phyloP scores from a whole-genome alignment of 2,797 vertebrate genomes.

The Rhinatrema bivittatum region DNA sequence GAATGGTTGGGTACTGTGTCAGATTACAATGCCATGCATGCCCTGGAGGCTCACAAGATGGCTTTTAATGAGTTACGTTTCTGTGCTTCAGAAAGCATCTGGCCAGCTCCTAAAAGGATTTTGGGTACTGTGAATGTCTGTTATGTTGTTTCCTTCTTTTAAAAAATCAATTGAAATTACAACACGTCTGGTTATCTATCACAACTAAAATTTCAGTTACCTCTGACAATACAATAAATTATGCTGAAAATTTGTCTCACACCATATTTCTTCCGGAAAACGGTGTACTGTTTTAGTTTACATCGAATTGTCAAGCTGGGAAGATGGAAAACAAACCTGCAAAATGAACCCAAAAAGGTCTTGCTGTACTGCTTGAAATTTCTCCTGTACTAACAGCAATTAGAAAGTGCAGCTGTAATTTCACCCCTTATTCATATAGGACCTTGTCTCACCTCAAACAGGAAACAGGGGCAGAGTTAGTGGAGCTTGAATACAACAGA shows the following conservation, averaged over 20 bases:
- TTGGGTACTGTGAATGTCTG: conserved; percentile 17
- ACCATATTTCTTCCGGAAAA: background rate
- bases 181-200: conserved; percentile 25
- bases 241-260: conserved; percentile 12
- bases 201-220: too few species aligned
- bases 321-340: background rate
- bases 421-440: conserved; percentile 47
- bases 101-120: background rate
- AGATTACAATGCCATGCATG: conserved; percentile 27
- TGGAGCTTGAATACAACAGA: conserved; percentile 53
- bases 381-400: conserved; percentile 50
- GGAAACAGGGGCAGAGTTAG: conserved; percentile 57
- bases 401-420: conserved; percentile 60
- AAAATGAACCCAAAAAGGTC: conserved; percentile 20
- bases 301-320: background rate
- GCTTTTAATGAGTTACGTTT: conserved; percentile 8
- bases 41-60: conserved; percentile 19
- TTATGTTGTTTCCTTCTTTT: too few species aligned
- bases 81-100: background rate
- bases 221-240: conserved; percentile 15
- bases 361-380: conserved; percentile 39
- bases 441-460: conserved; percentile 55
- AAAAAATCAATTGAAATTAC: conserved; percentile 22
- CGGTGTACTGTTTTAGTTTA: too few species aligned
- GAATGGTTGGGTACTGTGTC: conserved; percentile 26